These are phyloP conservation scores for Coracopsis vasa DNA, from an alignment of 2,113 vertebrate genomes.

Conservation along the genomic window DNA sequence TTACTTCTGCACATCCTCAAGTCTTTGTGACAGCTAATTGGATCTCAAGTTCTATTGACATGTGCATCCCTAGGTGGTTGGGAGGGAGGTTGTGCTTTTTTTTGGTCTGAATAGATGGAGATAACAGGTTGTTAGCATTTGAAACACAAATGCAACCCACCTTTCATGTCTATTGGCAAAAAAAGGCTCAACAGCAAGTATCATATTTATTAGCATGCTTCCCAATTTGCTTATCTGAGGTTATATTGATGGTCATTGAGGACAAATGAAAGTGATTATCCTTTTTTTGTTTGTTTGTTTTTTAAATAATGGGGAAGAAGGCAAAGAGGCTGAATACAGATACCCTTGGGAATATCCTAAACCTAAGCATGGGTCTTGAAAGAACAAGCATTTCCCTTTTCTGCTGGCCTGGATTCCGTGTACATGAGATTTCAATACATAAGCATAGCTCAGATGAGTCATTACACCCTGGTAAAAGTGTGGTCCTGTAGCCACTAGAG, in stretches of 20 bases:
- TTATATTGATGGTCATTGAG: neutral
- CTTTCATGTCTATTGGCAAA: neutral
- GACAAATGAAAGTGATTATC: neutral
- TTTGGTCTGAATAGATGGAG: neutral
- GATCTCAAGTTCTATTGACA: neutral
- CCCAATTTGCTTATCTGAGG: neutral
- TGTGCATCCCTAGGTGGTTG: neutral
- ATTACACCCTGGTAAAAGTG: neutral
- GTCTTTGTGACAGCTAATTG: slow-evolving; percentile 33
- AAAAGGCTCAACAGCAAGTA: neutral
- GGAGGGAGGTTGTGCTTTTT: rapidly evolving
- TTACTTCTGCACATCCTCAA: neutral
- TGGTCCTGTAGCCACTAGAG: neutral
- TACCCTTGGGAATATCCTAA: neutral
- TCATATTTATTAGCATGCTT: neutral
- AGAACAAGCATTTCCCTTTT: neutral
- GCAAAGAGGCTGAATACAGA: neutral
- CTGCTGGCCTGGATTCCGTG: neutral
- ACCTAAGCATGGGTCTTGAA: neutral
- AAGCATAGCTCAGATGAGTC: neutral
- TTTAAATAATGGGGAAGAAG: neutral
- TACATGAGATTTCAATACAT: neutral
- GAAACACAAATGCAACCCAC: neutral
- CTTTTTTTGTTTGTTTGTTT: neutral
- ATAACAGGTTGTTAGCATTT: slow-evolving; percentile 17